These are phyloP conservation scores for Zaprionus nigranus DNA, from an alignment of 1,140 invertebrate genomes.

Conservation along the genomic window DNA sequence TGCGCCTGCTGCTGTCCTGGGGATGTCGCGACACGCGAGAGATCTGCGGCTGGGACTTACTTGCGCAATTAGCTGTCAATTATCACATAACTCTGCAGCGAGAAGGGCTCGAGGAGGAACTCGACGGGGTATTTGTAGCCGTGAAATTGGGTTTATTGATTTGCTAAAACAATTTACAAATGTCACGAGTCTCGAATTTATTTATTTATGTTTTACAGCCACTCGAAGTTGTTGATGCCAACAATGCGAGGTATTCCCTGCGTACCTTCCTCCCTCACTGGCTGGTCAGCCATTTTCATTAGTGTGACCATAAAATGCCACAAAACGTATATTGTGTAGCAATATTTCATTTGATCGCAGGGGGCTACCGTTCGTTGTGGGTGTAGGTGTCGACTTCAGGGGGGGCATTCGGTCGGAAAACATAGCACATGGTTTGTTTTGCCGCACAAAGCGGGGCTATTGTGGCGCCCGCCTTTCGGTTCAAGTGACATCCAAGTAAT, in stretches of 20 bases:
- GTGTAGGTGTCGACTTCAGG: not conserved
- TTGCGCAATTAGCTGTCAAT: constrained; percentile 67
- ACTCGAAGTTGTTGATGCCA: constrained; percentile 10
- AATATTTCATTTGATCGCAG: constrained; percentile 77
- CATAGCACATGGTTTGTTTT: constrained; percentile 64
- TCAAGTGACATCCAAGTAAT: constrained; percentile 58
- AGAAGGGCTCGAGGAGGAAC: not conserved
- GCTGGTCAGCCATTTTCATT: constrained; percentile 55
- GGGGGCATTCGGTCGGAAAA: not conserved
- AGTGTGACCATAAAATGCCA: constrained; percentile 58
- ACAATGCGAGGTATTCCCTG: constrained; percentile 52
- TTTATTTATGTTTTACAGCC: constrained; percentile 80
- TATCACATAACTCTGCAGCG: constrained; percentile 54
- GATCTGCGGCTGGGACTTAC: constrained; percentile 10
- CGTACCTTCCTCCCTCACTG: not conserved
- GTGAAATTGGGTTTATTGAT: constrained; percentile 79
- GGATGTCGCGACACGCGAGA: constrained; percentile 39
- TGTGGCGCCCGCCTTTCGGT: constrained; percentile 44
- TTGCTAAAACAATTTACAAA: constrained; percentile 77
- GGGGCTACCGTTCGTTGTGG: constrained; percentile 67
- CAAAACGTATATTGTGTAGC: constrained; percentile 73
- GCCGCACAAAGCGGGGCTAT: constrained; percentile 57
- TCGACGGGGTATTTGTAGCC: constrained; percentile 25
- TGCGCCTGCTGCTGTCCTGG: constrained; percentile 38
- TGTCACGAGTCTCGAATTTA: constrained; percentile 78